Conservation (phyloP, 1,140 invertebrate species). For the Coptotermes formosanus region DNA sequence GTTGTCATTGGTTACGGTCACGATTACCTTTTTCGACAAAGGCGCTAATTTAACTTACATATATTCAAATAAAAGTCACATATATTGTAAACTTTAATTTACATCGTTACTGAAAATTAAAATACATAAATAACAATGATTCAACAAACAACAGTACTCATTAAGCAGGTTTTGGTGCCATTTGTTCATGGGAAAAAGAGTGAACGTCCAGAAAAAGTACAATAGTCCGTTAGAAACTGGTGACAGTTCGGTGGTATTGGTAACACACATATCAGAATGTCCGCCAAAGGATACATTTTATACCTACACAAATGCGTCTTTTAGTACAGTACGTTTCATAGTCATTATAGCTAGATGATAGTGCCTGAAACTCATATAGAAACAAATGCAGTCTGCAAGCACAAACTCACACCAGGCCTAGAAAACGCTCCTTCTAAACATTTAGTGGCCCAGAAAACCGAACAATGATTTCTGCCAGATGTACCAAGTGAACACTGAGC, state of each 20-base stretch:
- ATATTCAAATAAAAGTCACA: too few relatives aligned
- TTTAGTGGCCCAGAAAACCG: neutral
- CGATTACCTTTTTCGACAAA: too few relatives aligned
- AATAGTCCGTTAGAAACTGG: too few relatives aligned
- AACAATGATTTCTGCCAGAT: neutral
- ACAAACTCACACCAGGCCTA: neutral
- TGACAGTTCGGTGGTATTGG: neutral
- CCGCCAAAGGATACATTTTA: neutral
- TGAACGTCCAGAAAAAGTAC: too few relatives aligned
- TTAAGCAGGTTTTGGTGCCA: too few relatives aligned
- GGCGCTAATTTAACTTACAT: too few relatives aligned
- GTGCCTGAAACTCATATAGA: neutral
- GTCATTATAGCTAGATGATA: neutral
- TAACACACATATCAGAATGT: neutral
- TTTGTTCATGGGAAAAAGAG: too few relatives aligned
- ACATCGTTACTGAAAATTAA: too few relatives aligned
- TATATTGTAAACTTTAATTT: too few relatives aligned
- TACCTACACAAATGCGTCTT: neutral
- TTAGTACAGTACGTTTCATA: neutral
- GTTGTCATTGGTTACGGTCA: too few relatives aligned
- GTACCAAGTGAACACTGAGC: neutral
- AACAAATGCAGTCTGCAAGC: constrained; percentile 9
- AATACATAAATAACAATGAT: too few relatives aligned
- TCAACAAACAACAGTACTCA: too few relatives aligned
- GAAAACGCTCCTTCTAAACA: neutral